Percentiles rank a stretch among this genome's conserved stretches.
Evolutionary conservation across 1,140 invertebrate genomes (phyloP).

Genomic region (Cylas formicarius): DNA sequence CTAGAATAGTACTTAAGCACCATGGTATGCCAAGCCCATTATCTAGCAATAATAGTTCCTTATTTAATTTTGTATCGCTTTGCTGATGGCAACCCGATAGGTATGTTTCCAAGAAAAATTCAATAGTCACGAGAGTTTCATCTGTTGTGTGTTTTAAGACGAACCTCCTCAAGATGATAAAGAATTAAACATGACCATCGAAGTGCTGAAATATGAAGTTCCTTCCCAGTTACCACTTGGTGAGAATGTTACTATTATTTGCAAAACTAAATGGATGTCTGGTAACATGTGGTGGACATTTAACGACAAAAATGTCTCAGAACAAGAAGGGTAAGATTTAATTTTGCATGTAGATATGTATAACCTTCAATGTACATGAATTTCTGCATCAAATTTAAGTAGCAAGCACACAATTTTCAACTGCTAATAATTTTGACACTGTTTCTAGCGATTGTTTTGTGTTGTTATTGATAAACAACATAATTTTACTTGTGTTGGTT

Average conservation of each 20-base stretch:
- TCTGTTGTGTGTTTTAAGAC: conserved; percentile 11
- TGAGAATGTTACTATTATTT: conserved; percentile 44
- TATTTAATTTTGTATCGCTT: conserved; percentile 29
- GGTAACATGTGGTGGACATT: conserved; percentile 43
- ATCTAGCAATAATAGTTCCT: conserved; percentile 29
- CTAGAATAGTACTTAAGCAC: conserved; percentile 27
- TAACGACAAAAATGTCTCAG: conserved; percentile 43
- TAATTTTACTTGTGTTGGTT: too few relatives aligned
- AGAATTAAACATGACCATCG: conserved; percentile 27
- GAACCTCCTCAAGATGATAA: conserved; percentile 29
- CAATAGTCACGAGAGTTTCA: neutral
- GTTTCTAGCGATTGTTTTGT: too few relatives aligned
- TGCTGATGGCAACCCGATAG: conserved; percentile 27
- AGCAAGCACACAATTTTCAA: too few relatives aligned
- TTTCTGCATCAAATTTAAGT: too few relatives aligned
- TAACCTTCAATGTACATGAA: too few relatives aligned
- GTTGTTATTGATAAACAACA: too few relatives aligned
- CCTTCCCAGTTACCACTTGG: conserved; percentile 36
- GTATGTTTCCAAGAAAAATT: conserved; percentile 21
- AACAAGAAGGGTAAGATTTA: conserved; percentile 37
- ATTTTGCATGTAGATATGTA: too few relatives aligned
- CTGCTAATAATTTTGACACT: too few relatives aligned
- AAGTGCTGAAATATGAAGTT: conserved; percentile 33
- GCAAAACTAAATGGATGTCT: conserved; percentile 39
- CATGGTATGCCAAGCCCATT: conserved; percentile 42